These are phyloP conservation scores for Orthonychiurus folsomi DNA, from an alignment of 2,888 invertebrate genomes.

Conservation along the genomic window DNA sequence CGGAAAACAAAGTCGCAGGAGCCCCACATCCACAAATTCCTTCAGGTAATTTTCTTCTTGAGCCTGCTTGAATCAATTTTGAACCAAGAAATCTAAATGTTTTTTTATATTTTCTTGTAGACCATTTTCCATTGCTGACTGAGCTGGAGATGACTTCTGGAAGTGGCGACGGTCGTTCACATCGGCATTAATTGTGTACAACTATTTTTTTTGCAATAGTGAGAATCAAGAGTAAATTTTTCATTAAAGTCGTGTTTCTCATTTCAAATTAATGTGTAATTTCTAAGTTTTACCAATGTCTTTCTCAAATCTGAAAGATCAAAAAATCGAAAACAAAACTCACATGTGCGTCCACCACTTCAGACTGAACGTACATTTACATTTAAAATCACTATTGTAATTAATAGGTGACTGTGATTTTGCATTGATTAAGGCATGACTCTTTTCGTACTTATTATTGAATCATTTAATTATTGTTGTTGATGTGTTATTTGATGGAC, in stretches of 20 bases:
- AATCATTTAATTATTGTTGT: no score
- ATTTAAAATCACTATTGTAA: no score
- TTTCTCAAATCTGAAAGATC: not conserved
- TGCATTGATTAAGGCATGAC: no score
- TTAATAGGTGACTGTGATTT: no score
- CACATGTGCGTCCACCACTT: no score
- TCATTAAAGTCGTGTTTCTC: not conserved
- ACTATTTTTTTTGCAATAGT: not conserved
- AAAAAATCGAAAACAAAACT: not conserved
- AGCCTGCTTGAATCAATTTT: not conserved
- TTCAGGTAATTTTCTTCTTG: slow-evolving; percentile 18
- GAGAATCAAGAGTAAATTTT: not conserved
- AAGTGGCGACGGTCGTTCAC: not conserved
- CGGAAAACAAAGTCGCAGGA: slow-evolving; percentile 92
- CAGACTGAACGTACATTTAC: no score
- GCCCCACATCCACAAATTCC: slow-evolving; percentile 97
- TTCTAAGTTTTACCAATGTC: not conserved
- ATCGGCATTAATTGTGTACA: not conserved
- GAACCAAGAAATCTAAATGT: slow-evolving; percentile 17
- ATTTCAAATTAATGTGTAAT: not conserved
- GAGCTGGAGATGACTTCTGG: slow-evolving; percentile 77
- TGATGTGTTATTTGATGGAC: no score
- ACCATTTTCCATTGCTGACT: slow-evolving; percentile 84
- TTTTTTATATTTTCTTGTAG: slow-evolving; percentile 53
- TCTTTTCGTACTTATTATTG: no score